Evolutionary conservation across 64 coral and sea anemone species (phyloP).

Genomic region (Actinia tenebrosa): DNA sequence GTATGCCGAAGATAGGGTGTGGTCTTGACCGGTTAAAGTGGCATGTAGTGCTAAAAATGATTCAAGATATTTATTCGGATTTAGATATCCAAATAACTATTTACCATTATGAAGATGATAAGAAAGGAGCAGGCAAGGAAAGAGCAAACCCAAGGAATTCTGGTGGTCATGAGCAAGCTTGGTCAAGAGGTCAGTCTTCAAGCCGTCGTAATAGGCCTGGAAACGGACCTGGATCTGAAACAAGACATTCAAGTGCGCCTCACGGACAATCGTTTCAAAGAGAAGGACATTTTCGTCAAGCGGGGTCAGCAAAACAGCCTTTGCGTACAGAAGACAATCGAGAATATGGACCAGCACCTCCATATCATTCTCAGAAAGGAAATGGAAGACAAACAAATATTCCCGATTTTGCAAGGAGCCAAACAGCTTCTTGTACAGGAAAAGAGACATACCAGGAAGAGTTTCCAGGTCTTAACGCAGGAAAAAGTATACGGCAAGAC

Average conservation of each 20-base stretch:
- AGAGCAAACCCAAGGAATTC: background rate
- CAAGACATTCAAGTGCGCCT: background rate
- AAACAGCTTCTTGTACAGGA: background rate
- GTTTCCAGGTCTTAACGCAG: background rate
- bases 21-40: slow-evolving; percentile 79
- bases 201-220: too few relatives aligned
- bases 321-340: too few relatives aligned
- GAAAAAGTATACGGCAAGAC: background rate
- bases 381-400: background rate
- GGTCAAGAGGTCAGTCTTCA: background rate
- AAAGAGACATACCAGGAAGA: background rate
- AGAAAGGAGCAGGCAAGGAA: background rate
- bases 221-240: background rate
- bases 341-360: too few relatives aligned
- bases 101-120: slow-evolving; percentile 25
- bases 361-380: too few relatives aligned
- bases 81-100: slow-evolving; percentile 60
- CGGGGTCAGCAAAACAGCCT: too few relatives aligned
- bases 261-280: too few relatives aligned
- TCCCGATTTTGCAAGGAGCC: background rate
- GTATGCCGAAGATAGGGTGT: slow-evolving; percentile 93
- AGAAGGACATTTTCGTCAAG: too few relatives aligned
- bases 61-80: slow-evolving; percentile 62
- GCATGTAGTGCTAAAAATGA: slow-evolving; percentile 53
- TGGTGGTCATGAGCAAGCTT: background rate